phyloP scores from a whole-genome alignment of 2,888 invertebrate genomes.

The Peribatodes rhomboidaria region DNA sequence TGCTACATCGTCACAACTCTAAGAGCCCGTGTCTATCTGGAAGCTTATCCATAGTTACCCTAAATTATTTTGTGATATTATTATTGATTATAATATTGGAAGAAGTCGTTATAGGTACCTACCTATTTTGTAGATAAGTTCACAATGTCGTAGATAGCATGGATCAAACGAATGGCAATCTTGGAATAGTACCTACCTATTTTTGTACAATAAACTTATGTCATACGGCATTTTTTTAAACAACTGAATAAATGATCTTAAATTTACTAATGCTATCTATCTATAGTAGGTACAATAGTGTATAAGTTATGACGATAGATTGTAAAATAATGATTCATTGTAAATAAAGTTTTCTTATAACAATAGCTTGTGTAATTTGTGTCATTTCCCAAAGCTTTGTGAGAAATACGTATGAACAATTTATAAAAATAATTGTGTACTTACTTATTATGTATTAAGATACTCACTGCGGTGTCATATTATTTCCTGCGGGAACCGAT shows the following conservation, averaged over 20 bases:
- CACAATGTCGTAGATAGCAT: slow-evolving; percentile 34
- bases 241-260: not conserved
- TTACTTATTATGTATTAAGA: no score
- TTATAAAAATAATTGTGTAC: slow-evolving; percentile 40
- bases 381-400: slow-evolving; percentile 67
- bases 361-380: slow-evolving; percentile 69
- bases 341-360: slow-evolving; percentile 83
- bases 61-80: slow-evolving; percentile 85
- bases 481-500: no score
- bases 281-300: slow-evolving; percentile 64
- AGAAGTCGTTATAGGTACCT: slow-evolving; percentile 53
- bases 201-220: slow-evolving; percentile 9
- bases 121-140: slow-evolving; percentile 53
- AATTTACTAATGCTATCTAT: slow-evolving; percentile 45
- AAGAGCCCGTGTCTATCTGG: slow-evolving; percentile 50
- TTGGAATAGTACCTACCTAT: not conserved
- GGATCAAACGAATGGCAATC: slow-evolving; percentile 15
- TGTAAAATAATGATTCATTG: slow-evolving; percentile 84
- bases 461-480: no score
- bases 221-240: slow-evolving; percentile 18
- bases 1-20: not conserved
- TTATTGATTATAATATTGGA: slow-evolving; percentile 54
- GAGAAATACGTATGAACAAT: slow-evolving; percentile 60
- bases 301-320: slow-evolving; percentile 75
- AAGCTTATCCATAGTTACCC: slow-evolving; percentile 79